Evolutionary conservation across 2,797 vertebrate genomes (phyloP), one percentile per base, ranked within the genome.

Genomic region (Sphenopsis melanotis): DNA sequence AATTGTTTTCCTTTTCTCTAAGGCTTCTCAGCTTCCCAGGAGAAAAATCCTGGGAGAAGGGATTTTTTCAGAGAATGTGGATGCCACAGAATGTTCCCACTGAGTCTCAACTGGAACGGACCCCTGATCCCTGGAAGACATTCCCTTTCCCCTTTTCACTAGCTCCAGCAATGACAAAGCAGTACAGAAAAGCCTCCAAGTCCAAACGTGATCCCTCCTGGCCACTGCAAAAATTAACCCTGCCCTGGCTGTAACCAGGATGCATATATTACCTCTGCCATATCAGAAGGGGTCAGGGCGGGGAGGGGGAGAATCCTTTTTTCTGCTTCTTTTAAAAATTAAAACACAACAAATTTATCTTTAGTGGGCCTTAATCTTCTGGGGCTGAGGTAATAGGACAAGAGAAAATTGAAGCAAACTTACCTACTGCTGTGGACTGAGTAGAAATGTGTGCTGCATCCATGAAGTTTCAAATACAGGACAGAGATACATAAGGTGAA

Each of bases 201-300:
- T 39, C 34, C 39, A 69, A 24, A 24, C 13, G 44, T 52, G 53
- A 39, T 13, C 23, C 23, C 13, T 68, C 13, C 16, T 34, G 11
- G 12, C 19, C 50, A 46, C 39, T 46, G 16, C n/a, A 50, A 60
- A 37, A n/a, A n/a, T 37, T 16, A 37, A 44, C 12, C 12, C 9
- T 37, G 12, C 21, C 27, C 32, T n/a, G n/a, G 11, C 23, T 27
- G 26, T 20, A 49, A 63, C 5, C 9, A 76, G 32, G 29, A n/a
- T 17, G 18, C 19, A 77, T 27, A 13, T n/a, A 82, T 57, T 53
- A 6, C 6, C 30, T 76, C 42, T 83, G 11, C 36, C 7, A 26
- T 29, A 53, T 13, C 5, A n/a, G 13, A 12, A 18, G 9, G 7
- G 17, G 24, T 18, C 2, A 2, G 9, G 49, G 27, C 2, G 2